Conservation (phyloP, 2,888 invertebrate genomes). For the Tenthredo amoena region DNA sequence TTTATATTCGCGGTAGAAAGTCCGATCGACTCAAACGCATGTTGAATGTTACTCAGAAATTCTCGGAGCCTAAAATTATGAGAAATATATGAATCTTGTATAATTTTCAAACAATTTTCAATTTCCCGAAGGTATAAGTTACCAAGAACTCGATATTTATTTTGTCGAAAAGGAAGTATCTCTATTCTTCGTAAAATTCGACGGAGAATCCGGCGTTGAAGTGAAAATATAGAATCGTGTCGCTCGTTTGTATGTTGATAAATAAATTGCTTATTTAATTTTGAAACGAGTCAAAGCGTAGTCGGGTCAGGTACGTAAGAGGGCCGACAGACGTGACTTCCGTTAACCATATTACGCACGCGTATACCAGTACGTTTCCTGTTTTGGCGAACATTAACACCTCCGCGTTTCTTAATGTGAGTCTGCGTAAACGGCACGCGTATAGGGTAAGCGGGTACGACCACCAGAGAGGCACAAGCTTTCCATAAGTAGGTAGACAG, state of each 20-base stretch:
- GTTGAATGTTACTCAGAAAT: neutral
- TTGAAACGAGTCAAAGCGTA: constrained; percentile 59
- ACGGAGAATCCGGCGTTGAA: neutral
- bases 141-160: neutral
- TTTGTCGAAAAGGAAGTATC: neutral
- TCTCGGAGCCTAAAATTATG: neutral
- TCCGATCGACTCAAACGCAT: neutral
- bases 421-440: neutral
- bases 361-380: constrained; percentile 71
- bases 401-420: constrained; percentile 63
- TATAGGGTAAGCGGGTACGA: constrained; percentile 26
- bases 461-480: constrained; percentile 29
- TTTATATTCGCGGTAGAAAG: neutral
- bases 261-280: constrained; percentile 35
- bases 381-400: constrained; percentile 68
- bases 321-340: constrained; percentile 73
- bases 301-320: constrained; percentile 68
- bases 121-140: neutral
- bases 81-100: neutral
- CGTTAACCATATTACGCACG: constrained; percentile 70
- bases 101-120: neutral
- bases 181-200: neutral
- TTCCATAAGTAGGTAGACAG: constrained; percentile 14
- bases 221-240: neutral
- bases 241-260: neutral